phyloP scores from a whole-genome alignment of 2,797 vertebrate genomes.

The Pantherophis vulpinus region DNA sequence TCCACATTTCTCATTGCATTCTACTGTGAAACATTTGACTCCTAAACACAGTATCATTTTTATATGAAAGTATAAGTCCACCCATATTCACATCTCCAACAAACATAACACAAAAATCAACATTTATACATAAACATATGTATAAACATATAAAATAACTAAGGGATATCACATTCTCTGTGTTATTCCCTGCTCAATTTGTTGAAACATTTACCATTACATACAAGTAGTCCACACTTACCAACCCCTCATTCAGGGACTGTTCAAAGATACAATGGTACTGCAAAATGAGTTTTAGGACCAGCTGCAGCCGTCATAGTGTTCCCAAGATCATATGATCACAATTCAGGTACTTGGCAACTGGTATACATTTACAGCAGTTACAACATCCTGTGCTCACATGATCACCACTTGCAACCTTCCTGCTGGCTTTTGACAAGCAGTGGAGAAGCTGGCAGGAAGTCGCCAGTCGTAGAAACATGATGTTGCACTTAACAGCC shows the following conservation, averaged over 20 bases:
- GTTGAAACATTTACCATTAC: background rate
- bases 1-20: background rate
- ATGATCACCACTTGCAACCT: background rate
- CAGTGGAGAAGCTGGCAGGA: background rate
- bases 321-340: background rate
- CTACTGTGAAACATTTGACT: background rate
- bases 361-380: background rate
- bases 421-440: background rate
- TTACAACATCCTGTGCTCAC: background rate
- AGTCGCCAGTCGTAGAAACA: background rate
- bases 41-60: background rate
- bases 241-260: background rate
- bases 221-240: background rate
- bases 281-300: background rate
- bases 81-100: background rate
- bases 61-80: background rate
- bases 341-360: background rate
- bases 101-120: background rate
- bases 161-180: background rate
- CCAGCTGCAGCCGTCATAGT: background rate
- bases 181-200: background rate
- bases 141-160: background rate
- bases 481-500: background rate
- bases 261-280: background rate
- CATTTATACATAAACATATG: background rate